These are phyloP conservation scores for Leptinotarsa haldemani DNA, from an alignment of 2,888 invertebrate species.

Conservation along the genomic window DNA sequence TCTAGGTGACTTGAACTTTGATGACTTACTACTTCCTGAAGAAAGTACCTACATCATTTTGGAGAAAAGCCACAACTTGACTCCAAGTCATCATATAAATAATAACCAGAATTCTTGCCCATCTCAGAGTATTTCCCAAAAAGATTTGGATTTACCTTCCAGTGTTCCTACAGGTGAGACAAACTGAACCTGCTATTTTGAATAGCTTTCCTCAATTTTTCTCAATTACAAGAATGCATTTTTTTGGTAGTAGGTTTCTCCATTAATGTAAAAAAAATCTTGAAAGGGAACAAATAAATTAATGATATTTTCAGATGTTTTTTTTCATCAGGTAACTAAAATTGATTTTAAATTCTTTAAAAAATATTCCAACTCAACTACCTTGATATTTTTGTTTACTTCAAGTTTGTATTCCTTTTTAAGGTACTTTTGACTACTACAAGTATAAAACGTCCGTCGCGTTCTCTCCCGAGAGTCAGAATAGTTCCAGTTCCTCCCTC, in stretches of 20 bases:
- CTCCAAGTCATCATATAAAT: conserved; percentile 53
- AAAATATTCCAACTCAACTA: no score
- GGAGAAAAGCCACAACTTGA: conserved; percentile 48
- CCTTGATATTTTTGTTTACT: not conserved
- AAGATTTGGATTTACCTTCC: conserved; percentile 59
- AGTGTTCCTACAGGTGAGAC: conserved; percentile 66
- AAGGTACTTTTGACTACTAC: conserved; percentile 30
- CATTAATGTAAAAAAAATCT: no score
- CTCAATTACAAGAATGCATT: no score
- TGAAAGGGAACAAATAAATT: no score
- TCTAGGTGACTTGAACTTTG: conserved; percentile 86
- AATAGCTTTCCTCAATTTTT: not conserved
- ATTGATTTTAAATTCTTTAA: no score
- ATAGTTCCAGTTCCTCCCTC: conserved; percentile 72
- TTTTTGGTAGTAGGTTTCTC: no score
- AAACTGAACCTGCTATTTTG: not conserved
- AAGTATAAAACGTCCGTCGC: conserved; percentile 63
- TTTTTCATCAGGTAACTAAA: no score
- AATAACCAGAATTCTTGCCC: conserved; percentile 58
- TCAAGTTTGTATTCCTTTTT: not conserved
- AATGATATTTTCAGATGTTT: no score
- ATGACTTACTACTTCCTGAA: conserved; percentile 82
- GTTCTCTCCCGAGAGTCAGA: conserved; percentile 77
- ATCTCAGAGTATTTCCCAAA: conserved; percentile 56
- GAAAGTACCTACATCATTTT: conserved; percentile 69